Percentiles rank a stretch among this genome's conserved stretches.
Evolutionary conservation across 2,888 invertebrate species (phyloP).

Genomic region (Chouioia cunea): DNA sequence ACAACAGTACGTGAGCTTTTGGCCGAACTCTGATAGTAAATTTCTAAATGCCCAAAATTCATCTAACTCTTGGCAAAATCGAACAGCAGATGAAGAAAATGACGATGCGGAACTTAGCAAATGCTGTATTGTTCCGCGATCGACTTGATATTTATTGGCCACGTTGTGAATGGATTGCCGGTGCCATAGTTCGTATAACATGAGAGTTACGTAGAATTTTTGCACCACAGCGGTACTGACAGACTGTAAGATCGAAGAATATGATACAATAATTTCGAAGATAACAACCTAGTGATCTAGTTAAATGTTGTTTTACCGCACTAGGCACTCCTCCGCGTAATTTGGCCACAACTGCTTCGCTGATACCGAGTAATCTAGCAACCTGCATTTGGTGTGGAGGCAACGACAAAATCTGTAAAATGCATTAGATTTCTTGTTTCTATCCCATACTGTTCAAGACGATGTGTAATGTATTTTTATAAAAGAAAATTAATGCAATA

Average conservation of each 20-base stretch:
- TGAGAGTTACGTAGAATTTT: conserved; percentile 88
- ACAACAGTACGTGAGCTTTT: conserved; percentile 85
- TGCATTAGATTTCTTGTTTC: conserved; percentile 37
- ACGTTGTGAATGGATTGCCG: conserved; percentile 76
- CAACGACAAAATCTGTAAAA: conserved; percentile 74
- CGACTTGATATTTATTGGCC: conserved; percentile 78
- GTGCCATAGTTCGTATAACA: conserved; percentile 84
- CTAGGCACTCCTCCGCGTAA: conserved; percentile 60
- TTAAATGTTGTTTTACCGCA: conserved; percentile 55
- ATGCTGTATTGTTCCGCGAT: conserved; percentile 85
- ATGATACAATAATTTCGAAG: background rate
- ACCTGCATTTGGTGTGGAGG: conserved; percentile 74
- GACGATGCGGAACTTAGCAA: conserved; percentile 79
- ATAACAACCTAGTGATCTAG: background rate
- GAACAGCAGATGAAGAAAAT: conserved; percentile 81
- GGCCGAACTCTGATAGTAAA: conserved; percentile 80
- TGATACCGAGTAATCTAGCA: conserved; percentile 82
- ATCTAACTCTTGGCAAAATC: conserved; percentile 82
- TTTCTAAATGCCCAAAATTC: conserved; percentile 87
- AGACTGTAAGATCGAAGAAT: conserved; percentile 66
- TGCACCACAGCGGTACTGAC: conserved; percentile 75
- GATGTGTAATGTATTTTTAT: conserved; percentile 35
- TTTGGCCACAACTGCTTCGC: conserved; percentile 72
- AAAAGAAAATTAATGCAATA: conserved; percentile 25
- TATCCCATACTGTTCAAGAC: conserved; percentile 32